Conservation (phyloP, 2,113 vertebrate species). For the Cynocephalus volans region DNA sequence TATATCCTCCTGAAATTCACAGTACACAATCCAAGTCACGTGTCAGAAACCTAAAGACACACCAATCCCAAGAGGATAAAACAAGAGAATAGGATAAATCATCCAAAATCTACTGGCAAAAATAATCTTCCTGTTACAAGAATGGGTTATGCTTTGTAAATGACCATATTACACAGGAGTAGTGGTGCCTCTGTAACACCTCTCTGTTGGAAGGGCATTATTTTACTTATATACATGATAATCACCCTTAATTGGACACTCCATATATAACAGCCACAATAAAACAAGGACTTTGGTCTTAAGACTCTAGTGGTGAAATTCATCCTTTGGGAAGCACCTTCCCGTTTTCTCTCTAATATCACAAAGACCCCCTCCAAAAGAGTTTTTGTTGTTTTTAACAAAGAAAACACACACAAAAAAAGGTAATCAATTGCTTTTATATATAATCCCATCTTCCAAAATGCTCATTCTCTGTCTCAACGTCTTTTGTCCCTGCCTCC, state of each 20-base stretch:
- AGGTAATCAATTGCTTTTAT: conserved; percentile 27
- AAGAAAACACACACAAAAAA: background rate
- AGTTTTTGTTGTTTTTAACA: conserved; percentile 44
- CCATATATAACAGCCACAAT: conserved; percentile 31
- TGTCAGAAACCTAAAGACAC: background rate
- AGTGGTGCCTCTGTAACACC: background rate
- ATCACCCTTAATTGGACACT: background rate
- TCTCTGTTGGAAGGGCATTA: background rate
- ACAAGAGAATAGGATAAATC: background rate
- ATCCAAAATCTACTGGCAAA: background rate
- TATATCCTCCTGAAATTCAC: background rate
- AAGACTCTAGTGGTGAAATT: conserved; percentile 27
- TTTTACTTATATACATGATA: background rate
- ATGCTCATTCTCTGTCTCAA: background rate
- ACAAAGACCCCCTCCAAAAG: background rate
- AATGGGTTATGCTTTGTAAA: background rate
- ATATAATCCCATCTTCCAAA: conserved; percentile 54
- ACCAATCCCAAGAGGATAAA: conserved; percentile 26
- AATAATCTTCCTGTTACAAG: background rate
- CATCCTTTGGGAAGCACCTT: background rate
- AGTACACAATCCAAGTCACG: background rate
- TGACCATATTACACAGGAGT: background rate
- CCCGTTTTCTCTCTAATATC: background rate
- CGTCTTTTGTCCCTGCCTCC: background rate
- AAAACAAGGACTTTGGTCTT: conserved; percentile 33